Conservation (phyloP, 2,113 vertebrate genomes). For the Lathamus discolor region DNA sequence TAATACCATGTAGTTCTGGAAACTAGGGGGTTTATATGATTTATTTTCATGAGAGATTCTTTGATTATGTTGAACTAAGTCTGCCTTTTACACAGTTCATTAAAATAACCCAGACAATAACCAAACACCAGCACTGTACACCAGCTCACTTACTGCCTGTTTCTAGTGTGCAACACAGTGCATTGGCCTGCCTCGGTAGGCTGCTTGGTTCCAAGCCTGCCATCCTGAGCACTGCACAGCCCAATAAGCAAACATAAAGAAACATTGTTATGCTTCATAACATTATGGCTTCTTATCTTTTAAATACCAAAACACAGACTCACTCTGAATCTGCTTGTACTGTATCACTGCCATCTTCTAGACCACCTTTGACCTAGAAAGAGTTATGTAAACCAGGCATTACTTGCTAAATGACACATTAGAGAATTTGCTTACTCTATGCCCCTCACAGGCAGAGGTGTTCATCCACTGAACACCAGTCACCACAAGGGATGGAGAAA, state of each 20-base stretch:
- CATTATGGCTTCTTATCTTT: neutral
- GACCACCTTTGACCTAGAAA: neutral
- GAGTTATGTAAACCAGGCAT: neutral
- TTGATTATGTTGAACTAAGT: neutral
- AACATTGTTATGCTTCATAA: neutral
- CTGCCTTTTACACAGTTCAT: neutral
- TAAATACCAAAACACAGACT: neutral
- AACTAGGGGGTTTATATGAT: neutral
- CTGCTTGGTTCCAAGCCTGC: neutral
- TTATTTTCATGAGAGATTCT: neutral
- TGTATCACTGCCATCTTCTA: neutral
- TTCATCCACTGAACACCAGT: neutral
- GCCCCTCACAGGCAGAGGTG: neutral
- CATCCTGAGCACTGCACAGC: neutral
- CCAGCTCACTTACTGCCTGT: neutral
- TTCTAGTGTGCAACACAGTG: neutral
- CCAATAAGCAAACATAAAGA: neutral
- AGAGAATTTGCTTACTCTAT: neutral
- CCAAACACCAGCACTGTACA: neutral
- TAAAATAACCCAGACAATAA: neutral
- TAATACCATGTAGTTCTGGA: neutral
- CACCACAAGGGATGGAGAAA: neutral
- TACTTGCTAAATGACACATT: neutral
- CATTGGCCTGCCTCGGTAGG: neutral
- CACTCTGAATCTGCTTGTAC: neutral